Evolutionary conservation across 64 coral and sea anemone genomes (phyloP).

Genomic region (Platygyra sinensis): DNA sequence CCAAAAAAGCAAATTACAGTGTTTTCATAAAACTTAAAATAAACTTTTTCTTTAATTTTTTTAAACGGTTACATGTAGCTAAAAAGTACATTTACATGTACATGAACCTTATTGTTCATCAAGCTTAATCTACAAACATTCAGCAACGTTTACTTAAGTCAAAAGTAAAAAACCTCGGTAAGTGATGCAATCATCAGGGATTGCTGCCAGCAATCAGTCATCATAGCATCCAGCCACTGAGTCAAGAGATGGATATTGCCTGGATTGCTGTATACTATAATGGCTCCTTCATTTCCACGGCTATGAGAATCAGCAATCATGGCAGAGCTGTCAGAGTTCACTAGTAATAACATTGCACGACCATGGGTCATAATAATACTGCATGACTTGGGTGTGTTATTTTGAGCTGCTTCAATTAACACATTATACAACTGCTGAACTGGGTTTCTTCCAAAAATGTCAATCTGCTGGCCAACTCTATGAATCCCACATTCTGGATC

Average conservation of each 20-base stretch:
- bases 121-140: no score
- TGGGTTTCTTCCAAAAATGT: slow-evolving; percentile 22
- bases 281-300: slow-evolving; percentile 18
- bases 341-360: background rate
- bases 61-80: no score
- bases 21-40: no score
- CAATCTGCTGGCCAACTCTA: background rate
- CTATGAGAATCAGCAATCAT: slow-evolving; percentile 11
- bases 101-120: no score
- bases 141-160: no score
- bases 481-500: background rate
- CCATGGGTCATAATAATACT: background rate
- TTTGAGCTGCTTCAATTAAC: background rate
- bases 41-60: no score
- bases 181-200: background rate
- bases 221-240: slow-evolving; percentile 2
- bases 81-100: no score
- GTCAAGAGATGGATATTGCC: background rate
- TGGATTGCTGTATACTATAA: background rate
- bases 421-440: background rate
- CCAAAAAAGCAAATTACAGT: no score
- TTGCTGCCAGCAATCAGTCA: background rate
- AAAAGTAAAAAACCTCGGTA: background rate
- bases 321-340: slow-evolving; percentile 14
- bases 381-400: background rate